phyloP scores from a whole-genome alignment of 2,888 invertebrate genomes.

The Theristus sp. region DNA sequence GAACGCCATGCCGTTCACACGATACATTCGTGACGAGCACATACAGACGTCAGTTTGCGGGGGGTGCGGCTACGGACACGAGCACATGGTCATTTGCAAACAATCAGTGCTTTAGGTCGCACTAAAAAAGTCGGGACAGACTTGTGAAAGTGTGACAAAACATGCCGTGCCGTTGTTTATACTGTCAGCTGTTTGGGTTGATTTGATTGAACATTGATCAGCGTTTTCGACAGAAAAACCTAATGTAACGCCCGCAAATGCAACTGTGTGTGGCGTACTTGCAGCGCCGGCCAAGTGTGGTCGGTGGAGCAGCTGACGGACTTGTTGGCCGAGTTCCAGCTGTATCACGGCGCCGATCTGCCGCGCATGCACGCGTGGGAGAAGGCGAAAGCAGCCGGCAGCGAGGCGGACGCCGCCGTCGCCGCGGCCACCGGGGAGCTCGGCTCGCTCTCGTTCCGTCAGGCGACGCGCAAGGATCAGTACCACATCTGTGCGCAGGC shows the following conservation, averaged over 20 bases:
- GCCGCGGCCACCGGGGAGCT: not conserved
- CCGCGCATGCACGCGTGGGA: slow-evolving; percentile 29
- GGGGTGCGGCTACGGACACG: not conserved
- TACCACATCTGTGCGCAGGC: slow-evolving; percentile 38
- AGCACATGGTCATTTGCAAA: too few species aligned
- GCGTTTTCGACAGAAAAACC: too few species aligned
- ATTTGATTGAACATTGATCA: too few species aligned
- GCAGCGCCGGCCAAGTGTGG: slow-evolving; percentile 26
- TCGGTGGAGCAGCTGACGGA: slow-evolving; percentile 79
- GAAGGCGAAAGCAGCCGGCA: slow-evolving; percentile 1
- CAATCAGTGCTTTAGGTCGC: too few species aligned
- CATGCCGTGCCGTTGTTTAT: too few species aligned
- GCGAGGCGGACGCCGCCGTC: not conserved
- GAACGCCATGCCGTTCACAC: slow-evolving; percentile 28
- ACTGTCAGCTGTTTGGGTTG: not conserved
- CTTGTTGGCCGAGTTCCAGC: slow-evolving; percentile 71
- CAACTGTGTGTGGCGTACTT: too few species aligned
- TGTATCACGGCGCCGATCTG: slow-evolving; percentile 59
- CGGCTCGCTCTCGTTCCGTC: slow-evolving; percentile 43
- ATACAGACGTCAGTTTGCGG: not conserved
- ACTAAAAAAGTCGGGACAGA: too few species aligned
- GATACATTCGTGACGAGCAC: not conserved
- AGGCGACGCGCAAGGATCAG: slow-evolving; percentile 64
- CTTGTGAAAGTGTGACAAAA: too few species aligned
- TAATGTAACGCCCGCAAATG: not conserved